Evolutionary conservation across 2,888 invertebrate genomes (phyloP).

Genomic region (Pycnomerus fuliginosus): DNA sequence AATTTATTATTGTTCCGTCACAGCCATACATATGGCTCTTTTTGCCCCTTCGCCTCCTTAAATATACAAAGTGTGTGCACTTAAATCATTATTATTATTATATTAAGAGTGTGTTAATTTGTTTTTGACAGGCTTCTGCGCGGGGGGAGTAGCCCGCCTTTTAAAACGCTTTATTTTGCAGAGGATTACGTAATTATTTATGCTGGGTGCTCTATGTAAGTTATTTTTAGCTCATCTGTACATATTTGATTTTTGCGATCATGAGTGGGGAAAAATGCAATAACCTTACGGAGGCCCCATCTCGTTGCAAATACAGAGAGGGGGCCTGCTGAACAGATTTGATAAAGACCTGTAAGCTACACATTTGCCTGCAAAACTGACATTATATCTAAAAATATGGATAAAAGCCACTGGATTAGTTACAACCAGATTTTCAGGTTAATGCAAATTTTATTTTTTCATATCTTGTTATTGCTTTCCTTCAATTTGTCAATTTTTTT

Average conservation of each 20-base stretch:
- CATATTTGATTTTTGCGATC: constrained; percentile 9
- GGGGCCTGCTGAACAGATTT: constrained; percentile 2
- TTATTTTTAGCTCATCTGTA: constrained; percentile 13
- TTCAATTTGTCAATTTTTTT: too few species aligned
- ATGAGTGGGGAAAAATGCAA: constrained; percentile 6
- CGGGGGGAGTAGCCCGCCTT: too few species aligned
- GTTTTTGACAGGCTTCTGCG: constrained; percentile 2
- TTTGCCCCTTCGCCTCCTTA: too few species aligned
- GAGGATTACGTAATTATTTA: constrained; percentile 16
- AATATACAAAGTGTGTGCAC: constrained; percentile 3
- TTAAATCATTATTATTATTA: background rate
- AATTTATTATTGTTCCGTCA: constrained; percentile 19
- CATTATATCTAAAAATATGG: too few species aligned
- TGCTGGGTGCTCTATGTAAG: constrained; percentile 6
- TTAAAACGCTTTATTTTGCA: constrained; percentile 8
- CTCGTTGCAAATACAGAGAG: constrained; percentile 1
- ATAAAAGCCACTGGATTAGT: too few species aligned
- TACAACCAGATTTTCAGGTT: too few species aligned
- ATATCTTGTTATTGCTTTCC: too few species aligned
- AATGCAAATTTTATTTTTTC: too few species aligned
- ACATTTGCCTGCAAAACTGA: too few species aligned
- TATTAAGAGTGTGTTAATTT: background rate
- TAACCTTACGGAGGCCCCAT: constrained; percentile 15
- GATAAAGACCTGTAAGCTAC: too few species aligned
- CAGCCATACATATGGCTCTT: constrained; percentile 4